Conservation (phyloP, 2,888 invertebrate species). For the Tupiocoris notatus region DNA sequence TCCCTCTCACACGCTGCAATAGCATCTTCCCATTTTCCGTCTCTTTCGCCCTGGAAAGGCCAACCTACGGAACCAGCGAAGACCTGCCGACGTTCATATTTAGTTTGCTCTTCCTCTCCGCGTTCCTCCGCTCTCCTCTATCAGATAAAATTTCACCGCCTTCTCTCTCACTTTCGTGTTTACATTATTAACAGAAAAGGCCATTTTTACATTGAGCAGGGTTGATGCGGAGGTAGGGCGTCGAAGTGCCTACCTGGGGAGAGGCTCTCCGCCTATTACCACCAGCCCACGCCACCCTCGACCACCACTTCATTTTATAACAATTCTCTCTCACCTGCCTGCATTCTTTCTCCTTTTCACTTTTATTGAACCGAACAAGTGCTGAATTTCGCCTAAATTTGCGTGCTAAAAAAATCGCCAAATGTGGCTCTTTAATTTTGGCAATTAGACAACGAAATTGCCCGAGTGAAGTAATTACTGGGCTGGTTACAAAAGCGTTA, state of each 20-base stretch:
- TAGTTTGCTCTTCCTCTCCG: conserved; percentile 19
- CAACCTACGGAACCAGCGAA: too few relatives aligned
- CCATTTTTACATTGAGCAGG: conserved; percentile 28
- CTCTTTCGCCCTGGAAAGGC: not conserved
- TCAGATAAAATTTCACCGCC: conserved; percentile 35
- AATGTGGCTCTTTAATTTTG: too few relatives aligned
- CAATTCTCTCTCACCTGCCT: not conserved
- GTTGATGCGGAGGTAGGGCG: not conserved
- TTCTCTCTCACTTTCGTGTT: conserved; percentile 10
- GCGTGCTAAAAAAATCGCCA: too few relatives aligned
- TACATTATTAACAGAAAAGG: conserved; percentile 38
- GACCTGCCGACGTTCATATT: conserved; percentile 32
- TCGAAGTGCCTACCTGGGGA: conserved; percentile 7
- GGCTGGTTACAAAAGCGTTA: too few relatives aligned
- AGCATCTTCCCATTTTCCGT: not conserved
- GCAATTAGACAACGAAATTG: too few relatives aligned
- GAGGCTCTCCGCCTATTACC: conserved; percentile 20
- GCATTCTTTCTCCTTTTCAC: not conserved
- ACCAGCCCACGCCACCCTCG: not conserved
- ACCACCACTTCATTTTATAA: conserved; percentile 28
- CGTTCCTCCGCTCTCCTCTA: conserved; percentile 1
- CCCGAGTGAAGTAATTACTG: too few relatives aligned
- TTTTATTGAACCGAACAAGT: not conserved
- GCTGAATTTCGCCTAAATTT: not conserved
- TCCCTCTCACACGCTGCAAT: not conserved